A percentile compares a stretch with the other conserved stretches of the same genome.
Evolutionary conservation across 2,113 vertebrate species (phyloP).

Genomic region (Syrmaticus mikado): DNA sequence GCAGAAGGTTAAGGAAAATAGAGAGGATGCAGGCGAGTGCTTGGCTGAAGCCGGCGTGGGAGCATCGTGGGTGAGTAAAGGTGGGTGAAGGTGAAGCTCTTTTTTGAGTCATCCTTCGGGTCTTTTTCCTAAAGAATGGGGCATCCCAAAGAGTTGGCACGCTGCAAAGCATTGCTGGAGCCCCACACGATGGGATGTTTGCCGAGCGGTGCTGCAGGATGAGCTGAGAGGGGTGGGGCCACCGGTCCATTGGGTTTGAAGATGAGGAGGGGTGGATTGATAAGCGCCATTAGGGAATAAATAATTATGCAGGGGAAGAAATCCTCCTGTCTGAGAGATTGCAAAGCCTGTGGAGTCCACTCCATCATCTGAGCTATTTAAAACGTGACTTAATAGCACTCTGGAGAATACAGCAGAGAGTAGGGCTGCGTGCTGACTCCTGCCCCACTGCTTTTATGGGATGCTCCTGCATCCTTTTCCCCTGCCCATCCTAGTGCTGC

Average conservation of each 20-base stretch:
- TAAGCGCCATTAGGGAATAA: not conserved
- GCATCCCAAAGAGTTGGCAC: too few relatives aligned
- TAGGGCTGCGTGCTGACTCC: not conserved
- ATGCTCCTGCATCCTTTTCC: not conserved
- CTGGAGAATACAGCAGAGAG: not conserved
- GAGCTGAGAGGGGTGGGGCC: not conserved
- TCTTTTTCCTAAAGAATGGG: not conserved
- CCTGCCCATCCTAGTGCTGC: not conserved
- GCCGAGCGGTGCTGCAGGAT: accelerated
- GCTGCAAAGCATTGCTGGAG: not conserved
- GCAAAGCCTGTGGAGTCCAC: not conserved
- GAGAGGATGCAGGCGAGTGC: not conserved
- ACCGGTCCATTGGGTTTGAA: accelerated
- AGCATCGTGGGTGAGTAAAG: not conserved
- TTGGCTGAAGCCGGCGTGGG: not conserved
- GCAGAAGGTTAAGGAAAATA: not conserved
- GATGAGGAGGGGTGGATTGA: not conserved
- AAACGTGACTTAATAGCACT: not conserved
- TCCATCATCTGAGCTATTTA: slow-evolving; percentile 22
- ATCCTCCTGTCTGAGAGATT: not conserved
- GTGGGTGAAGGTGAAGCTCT: not conserved
- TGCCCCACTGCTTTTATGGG: not conserved
- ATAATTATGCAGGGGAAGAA: not conserved
- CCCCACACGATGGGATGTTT: not conserved
- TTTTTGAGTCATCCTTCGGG: not conserved